Conservation (phyloP, 2,113 vertebrate species). For the Vidua chalybeata region DNA sequence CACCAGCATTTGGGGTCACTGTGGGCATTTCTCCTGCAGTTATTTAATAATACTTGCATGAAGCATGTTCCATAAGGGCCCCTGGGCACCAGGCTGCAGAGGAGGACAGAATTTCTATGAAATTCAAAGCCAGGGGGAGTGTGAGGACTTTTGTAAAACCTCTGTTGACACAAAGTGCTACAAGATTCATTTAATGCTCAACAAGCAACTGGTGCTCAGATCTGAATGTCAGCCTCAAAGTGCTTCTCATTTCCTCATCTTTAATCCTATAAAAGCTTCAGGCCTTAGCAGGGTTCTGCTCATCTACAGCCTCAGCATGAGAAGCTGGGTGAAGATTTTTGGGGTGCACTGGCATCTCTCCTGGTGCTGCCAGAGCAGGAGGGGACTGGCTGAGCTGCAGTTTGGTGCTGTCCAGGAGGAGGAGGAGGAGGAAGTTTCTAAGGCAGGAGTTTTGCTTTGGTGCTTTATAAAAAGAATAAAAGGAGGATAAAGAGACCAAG, state of each 20-base stretch:
- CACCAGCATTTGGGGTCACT: background rate
- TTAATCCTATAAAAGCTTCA: background rate
- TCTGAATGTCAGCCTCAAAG: fast-evolving
- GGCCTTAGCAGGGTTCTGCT: background rate
- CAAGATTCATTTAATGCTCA: fast-evolving
- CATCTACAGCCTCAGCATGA: background rate
- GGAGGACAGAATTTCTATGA: background rate
- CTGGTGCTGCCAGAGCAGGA: background rate
- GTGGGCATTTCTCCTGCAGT: background rate
- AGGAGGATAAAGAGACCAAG: background rate
- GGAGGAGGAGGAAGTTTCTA: background rate
- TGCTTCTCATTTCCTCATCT: background rate
- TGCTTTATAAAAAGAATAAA: background rate
- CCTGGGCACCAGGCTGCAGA: background rate
- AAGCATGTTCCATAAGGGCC: background rate
- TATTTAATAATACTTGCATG: background rate
- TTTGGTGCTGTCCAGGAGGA: fast-evolving
- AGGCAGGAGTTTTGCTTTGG: background rate
- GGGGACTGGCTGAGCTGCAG: background rate
- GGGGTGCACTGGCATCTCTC: background rate
- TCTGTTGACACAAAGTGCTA: background rate
- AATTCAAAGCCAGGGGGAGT: background rate
- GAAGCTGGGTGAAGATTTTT: background rate
- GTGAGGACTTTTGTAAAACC: background rate
- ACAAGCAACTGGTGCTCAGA: background rate